These are phyloP conservation scores for Halyomorpha halys DNA, from an alignment of 1,140 invertebrate species.

Conservation along the genomic window DNA sequence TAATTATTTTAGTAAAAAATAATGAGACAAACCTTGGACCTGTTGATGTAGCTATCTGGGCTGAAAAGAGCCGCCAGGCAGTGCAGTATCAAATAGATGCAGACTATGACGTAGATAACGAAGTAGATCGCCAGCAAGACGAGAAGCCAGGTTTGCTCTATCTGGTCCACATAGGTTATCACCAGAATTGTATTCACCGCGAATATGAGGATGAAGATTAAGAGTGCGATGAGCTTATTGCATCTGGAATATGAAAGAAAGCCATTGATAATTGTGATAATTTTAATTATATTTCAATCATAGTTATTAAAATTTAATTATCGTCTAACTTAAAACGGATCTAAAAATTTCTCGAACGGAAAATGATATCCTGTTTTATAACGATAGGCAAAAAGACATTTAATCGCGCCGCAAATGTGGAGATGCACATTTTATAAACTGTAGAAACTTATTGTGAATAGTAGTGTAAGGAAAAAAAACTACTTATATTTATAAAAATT, in stretches of 20 bases:
- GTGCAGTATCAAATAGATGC: constrained; percentile 42
- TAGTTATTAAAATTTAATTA: too few relatives aligned
- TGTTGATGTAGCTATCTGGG: constrained; percentile 24
- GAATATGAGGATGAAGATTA: constrained; percentile 21
- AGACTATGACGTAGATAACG: constrained; percentile 29
- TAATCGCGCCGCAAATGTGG: too few relatives aligned
- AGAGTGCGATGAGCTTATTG: constrained; percentile 24
- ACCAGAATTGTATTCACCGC: constrained; percentile 24
- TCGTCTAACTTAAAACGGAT: not conserved
- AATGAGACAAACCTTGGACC: not conserved
- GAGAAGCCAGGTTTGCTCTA: constrained; percentile 20
- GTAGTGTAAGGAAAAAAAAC: too few relatives aligned
- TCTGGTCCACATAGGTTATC: not conserved
- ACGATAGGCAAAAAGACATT: too few relatives aligned
- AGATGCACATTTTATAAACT: too few relatives aligned
- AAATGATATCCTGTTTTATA: not conserved
- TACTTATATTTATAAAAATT: too few relatives aligned
- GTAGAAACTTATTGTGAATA: too few relatives aligned
- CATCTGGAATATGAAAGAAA: constrained; percentile 23
- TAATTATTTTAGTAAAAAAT: too few relatives aligned
- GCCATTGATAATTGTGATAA: too few relatives aligned
- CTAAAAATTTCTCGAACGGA: not conserved
- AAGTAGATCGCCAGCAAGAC: constrained; percentile 26
- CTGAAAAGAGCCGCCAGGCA: constrained; percentile 14
- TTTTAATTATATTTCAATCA: too few relatives aligned